Evolutionary conservation across 2,888 invertebrate genomes (phyloP).

Genomic region (Synanthedon vespiformis): DNA sequence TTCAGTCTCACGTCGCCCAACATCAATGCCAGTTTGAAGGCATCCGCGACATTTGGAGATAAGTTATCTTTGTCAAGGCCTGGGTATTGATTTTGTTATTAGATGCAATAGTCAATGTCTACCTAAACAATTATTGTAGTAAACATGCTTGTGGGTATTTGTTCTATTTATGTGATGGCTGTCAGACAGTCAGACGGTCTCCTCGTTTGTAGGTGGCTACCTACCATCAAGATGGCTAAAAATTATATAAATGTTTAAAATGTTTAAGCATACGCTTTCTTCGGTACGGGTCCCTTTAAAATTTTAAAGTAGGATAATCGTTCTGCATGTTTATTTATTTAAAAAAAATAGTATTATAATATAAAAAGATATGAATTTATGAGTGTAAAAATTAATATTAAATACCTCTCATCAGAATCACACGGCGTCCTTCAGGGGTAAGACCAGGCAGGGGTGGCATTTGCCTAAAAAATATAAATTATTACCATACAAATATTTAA

Average conservation of each 20-base stretch:
- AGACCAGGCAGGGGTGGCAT: constrained; percentile 85
- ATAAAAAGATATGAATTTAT: too few relatives aligned
- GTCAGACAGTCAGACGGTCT: too few relatives aligned
- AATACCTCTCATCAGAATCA: constrained; percentile 77
- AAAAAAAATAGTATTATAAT: too few relatives aligned
- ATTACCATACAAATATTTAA: not conserved
- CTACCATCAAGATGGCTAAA: too few relatives aligned
- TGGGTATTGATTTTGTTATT: constrained; percentile 14
- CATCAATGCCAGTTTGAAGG: constrained; percentile 87
- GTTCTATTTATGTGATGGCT: not conserved
- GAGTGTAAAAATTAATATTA: too few relatives aligned
- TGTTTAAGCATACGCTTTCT: too few relatives aligned
- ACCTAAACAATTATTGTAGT: too few relatives aligned
- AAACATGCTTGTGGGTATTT: not conserved
- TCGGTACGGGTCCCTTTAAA: too few relatives aligned
- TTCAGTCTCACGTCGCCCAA: constrained; percentile 83
- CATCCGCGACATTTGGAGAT: constrained; percentile 79
- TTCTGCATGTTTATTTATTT: too few relatives aligned
- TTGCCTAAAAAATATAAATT: constrained; percentile 63
- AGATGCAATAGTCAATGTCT: not conserved
- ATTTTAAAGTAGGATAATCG: too few relatives aligned
- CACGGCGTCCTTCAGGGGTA: constrained; percentile 83
- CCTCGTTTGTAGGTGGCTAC: too few relatives aligned
- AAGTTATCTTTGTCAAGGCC: constrained; percentile 76
- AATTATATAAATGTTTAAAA: too few relatives aligned